Base-by-base conservation (phyloP, 2,888 invertebrate species). In the Machimus rusticus region DNA sequence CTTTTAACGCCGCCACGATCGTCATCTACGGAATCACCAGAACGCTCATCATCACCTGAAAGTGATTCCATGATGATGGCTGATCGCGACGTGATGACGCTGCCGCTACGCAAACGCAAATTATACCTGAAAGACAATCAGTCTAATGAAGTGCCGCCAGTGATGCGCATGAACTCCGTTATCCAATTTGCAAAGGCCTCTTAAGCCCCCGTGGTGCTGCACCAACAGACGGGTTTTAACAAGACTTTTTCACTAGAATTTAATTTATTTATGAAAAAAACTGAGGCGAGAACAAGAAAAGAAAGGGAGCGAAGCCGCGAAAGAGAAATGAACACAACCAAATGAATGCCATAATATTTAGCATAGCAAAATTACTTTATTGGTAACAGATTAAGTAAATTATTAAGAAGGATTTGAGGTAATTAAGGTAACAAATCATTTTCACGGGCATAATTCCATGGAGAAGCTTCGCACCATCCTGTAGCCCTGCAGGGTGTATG, bases 111-210 rank as follows among this genome's bases (percentile, higher is more conserved):
- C 88, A 97, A 97, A 92, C 94, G 97, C 88, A 97, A 96, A 92
- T 95, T 96, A 94, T 97, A 95, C 92, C 94, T 94, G 92, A 95
- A 95, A 88, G 93, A 95, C 93, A 90, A 95, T 94, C 95, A 88
- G 90, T 90, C 89, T 88, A 93, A 89, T 43, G 89, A 90, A 77
- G 89, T 89, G 55, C 88, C 90, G 77, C 92, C 92, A 89, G 92
- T 92, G 87, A 91, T 93, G 90, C 92, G 94, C 87, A 93, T 94
- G 91, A 95, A 94, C 91, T 97, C 97, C 3, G 98, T 98, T 81
- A 98, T 97, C 91, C 97, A 97, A 90, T 98, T 97, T 91, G 98
- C 97, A 23, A 95, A 95, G 89, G 95, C 96, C 90, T 93, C 94
- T 92, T 93, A 95, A 94, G 78, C 39, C 39, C 66, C 78, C 12